These are phyloP conservation scores for Bubalus kerabau DNA, from an alignment of 2,113 vertebrate species.

Conservation along the genomic window DNA sequence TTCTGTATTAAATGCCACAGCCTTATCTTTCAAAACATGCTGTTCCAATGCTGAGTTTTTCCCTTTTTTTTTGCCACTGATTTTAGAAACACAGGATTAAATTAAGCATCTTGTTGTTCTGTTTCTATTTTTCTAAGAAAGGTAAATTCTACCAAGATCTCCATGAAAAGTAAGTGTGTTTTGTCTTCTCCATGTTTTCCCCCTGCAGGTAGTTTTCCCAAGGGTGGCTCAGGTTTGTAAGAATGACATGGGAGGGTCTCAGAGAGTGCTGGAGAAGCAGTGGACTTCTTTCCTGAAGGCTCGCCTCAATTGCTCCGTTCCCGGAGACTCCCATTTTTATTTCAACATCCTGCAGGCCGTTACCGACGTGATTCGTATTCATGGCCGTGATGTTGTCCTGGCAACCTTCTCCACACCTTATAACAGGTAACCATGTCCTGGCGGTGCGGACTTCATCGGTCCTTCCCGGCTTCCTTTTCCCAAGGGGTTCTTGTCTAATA, in stretches of 20 bases:
- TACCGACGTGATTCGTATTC: constrained; percentile 93
- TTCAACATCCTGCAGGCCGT: constrained; percentile 98
- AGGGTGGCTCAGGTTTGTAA: constrained; percentile 97
- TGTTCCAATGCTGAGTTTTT: constrained; percentile 71
- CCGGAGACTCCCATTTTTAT: constrained; percentile 98
- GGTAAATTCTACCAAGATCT: constrained; percentile 16
- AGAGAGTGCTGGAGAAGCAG: constrained; percentile 97
- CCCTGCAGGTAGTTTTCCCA: constrained; percentile 92
- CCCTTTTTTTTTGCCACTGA: constrained; percentile 56
- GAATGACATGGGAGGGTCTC: constrained; percentile 96
- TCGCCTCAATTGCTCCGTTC: constrained; percentile 97
- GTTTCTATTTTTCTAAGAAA: constrained; percentile 49
- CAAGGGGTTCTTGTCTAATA: not conserved
- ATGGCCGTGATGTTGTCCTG: constrained; percentile 92
- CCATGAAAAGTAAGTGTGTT: not conserved
- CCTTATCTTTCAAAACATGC: constrained; percentile 81
- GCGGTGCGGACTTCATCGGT: constrained; percentile 8
- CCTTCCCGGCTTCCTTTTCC: constrained; percentile 44
- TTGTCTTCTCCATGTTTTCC: constrained; percentile 21
- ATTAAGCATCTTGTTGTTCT: constrained; percentile 67
- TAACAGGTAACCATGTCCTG: constrained; percentile 88
- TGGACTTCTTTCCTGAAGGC: constrained; percentile 99
- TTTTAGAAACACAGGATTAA: constrained; percentile 77
- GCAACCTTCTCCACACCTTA: constrained; percentile 98
- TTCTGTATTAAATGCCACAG: constrained; percentile 80